A percentile compares a stretch with the other conserved stretches of the same genome.
Evolutionary conservation across 1,140 invertebrate species (phyloP).

Genomic region (Ceratitis capitata): DNA sequence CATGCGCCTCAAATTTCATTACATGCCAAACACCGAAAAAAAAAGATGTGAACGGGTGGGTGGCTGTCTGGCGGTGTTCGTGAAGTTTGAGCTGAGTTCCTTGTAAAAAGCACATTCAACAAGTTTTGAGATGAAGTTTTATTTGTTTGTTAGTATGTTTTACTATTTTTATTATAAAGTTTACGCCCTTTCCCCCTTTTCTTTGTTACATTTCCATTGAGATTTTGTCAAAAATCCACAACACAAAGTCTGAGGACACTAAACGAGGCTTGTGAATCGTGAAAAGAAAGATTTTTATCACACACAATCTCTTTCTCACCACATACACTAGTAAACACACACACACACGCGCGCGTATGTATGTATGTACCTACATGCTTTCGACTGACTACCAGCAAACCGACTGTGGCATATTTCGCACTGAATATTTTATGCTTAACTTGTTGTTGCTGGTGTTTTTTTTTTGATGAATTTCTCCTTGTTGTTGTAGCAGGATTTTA

Average conservation of each 20-base stretch:
- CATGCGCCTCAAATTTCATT: neutral
- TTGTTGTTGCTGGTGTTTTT: neutral
- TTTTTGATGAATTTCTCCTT: neutral
- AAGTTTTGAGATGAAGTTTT: neutral
- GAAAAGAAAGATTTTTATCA: conserved; percentile 29
- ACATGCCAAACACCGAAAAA: neutral
- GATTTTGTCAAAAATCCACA: neutral
- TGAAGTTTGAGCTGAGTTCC: neutral
- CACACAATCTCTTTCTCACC: conserved; percentile 11
- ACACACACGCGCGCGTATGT: neutral
- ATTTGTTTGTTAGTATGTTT: neutral
- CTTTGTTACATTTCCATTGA: neutral
- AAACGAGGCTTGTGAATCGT: conserved; percentile 4
- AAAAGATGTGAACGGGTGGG: neutral
- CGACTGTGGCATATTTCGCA: conserved; percentile 2
- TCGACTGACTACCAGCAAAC: too few relatives aligned
- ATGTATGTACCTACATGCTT: too few relatives aligned
- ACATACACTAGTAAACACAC: neutral
- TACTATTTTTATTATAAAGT: neutral
- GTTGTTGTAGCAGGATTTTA: neutral
- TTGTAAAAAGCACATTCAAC: neutral
- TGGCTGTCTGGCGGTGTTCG: neutral
- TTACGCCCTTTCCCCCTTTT: neutral
- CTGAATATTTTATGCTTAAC: conserved; percentile 31
- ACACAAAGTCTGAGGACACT: neutral